phyloP scores from a whole-genome alignment of 2,797 vertebrate species.

The Myotis pilosus region DNA sequence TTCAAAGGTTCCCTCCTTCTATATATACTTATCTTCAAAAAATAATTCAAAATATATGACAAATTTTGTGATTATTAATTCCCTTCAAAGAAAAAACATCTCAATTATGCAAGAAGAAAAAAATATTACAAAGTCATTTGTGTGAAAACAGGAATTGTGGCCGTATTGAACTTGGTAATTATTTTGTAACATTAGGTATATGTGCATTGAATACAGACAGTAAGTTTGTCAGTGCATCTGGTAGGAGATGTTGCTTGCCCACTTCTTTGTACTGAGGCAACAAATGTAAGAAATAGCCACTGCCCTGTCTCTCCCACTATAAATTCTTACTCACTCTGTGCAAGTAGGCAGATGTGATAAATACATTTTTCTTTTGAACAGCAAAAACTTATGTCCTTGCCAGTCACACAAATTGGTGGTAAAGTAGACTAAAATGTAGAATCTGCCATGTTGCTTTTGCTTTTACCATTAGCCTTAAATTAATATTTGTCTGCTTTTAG shows the following conservation, averaged over 20 bases:
- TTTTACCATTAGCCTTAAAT: neutral
- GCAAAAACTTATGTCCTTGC: neutral
- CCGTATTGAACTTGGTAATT: neutral
- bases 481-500: conserved; percentile 14
- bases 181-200: neutral
- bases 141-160: neutral
- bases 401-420: neutral
- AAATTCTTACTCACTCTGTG: neutral
- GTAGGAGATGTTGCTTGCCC: neutral
- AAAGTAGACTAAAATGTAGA: neutral
- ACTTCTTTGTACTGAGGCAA: neutral
- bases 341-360: neutral
- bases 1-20: neutral
- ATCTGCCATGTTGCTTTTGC: neutral
- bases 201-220: neutral
- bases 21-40: neutral
- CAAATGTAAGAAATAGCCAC: neutral
- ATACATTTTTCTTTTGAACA: neutral
- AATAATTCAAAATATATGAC: conserved; percentile 11
- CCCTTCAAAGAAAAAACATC: neutral
- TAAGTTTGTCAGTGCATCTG: neutral
- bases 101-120: neutral
- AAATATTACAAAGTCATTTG: neutral
- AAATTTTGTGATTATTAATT: conserved; percentile 24
- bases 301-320: neutral